Percentiles rank a stretch among this genome's conserved stretches.
phyloP scores from a whole-genome alignment of 1,140 invertebrate genomes.

The Physella acuta region DNA sequence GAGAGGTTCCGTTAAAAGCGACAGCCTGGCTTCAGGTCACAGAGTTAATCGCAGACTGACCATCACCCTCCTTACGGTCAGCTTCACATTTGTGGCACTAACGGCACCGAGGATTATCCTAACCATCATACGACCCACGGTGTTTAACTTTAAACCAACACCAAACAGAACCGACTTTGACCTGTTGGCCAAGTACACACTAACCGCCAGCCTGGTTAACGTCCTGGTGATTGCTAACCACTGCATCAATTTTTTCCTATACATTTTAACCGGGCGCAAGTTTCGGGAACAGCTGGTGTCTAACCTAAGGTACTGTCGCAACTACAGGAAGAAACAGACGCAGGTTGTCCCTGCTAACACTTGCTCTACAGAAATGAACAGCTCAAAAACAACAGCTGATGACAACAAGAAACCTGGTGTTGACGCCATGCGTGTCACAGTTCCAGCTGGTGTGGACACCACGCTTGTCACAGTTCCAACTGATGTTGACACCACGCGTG shows the following conservation, averaged over 20 bases:
- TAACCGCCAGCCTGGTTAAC: conserved; percentile 34
- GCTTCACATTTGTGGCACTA: conserved; percentile 40
- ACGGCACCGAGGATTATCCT: conserved; percentile 41
- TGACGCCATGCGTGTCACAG: too few relatives aligned
- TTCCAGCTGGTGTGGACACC: too few relatives aligned
- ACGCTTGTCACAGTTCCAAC: too few relatives aligned
- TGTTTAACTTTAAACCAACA: conserved; percentile 31
- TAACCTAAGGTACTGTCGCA: not conserved
- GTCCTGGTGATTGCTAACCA: conserved; percentile 48
- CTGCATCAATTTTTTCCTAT: conserved; percentile 51
- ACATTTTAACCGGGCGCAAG: conserved; percentile 44
- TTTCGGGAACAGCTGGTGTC: conserved; percentile 39
- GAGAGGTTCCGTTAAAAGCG: conserved; percentile 3
- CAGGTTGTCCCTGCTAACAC: too few relatives aligned
- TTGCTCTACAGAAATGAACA: too few relatives aligned
- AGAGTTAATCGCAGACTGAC: conserved; percentile 35
- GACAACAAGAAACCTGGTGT: too few relatives aligned
- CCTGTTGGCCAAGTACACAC: conserved; percentile 31
- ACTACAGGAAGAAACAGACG: not conserved
- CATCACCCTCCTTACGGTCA: conserved; percentile 40
- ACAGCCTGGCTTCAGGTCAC: not conserved
- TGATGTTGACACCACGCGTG: too few relatives aligned
- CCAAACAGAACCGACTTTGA: conserved; percentile 29
- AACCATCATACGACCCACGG: conserved; percentile 33
- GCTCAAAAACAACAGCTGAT: too few relatives aligned